phyloP scores from a whole-genome alignment of 1,140 invertebrate species.

The Bicyclus anynana region DNA sequence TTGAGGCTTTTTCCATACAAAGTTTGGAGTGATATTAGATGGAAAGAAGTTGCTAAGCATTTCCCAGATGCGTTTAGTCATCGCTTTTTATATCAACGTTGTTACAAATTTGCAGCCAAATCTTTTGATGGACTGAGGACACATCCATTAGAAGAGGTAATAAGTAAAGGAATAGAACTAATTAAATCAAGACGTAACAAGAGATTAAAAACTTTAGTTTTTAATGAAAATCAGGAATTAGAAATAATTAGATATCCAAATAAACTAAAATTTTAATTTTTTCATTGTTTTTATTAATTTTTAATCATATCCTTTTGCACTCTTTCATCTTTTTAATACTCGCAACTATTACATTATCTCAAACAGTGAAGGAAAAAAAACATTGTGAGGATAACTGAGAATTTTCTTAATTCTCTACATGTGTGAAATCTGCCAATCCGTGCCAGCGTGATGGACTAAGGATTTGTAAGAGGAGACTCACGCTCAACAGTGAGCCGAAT shows the following conservation, averaged over 20 bases:
- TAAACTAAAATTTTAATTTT: background rate
- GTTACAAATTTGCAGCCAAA: constrained; percentile 13
- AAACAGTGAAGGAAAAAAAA: too few species aligned
- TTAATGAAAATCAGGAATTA: constrained; percentile 37
- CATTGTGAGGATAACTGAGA: too few species aligned
- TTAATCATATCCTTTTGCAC: background rate
- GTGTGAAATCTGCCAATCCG: too few species aligned
- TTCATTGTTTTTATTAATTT: background rate
- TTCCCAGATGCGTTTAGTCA: constrained; percentile 51
- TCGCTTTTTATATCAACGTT: constrained; percentile 39
- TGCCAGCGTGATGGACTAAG: too few species aligned
- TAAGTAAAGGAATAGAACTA: constrained; percentile 31
- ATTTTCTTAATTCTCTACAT: too few species aligned
- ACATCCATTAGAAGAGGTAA: constrained; percentile 35
- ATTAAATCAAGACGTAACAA: constrained; percentile 26
- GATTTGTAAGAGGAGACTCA: too few species aligned
- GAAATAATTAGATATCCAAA: constrained; percentile 28
- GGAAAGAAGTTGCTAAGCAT: constrained; percentile 48
- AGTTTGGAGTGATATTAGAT: constrained; percentile 58
- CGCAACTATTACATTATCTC: too few species aligned
- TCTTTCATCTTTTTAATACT: too few species aligned
- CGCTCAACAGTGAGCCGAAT: too few species aligned
- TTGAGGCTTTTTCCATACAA: constrained; percentile 39
- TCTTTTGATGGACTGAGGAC: constrained; percentile 28
- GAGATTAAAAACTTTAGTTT: constrained; percentile 40